Base-by-base conservation (phyloP, 2,797 vertebrate genomes). In the Coilia nasus region DNA sequence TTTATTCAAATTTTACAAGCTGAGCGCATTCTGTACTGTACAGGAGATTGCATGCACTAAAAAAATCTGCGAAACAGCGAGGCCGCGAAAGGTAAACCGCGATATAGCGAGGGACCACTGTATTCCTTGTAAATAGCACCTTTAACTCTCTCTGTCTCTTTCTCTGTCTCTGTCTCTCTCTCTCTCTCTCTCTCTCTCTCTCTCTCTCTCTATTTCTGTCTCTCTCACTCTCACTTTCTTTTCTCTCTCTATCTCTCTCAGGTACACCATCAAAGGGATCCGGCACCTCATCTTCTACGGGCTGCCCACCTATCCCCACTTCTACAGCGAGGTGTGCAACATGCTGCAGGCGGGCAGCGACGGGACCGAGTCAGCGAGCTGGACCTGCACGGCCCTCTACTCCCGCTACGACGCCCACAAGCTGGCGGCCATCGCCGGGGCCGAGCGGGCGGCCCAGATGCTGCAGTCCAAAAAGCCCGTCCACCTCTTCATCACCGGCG, bases 241-340 rank as follows among this genome's bases (percentile, higher is more conserved):
- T 47, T 10, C 46, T 4, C 46, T n/a, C 46, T 47, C 46, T 10
- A 15, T 17, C 6, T 46, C 1, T 47, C 14, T 84, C 54, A 99
- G 98, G 90, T 98, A 98, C 85, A 95, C 92, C 0, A 97, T 99
- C 86, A 98, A 95, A 93, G 98, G 98, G 78, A 97, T 98, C 91
- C 94, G 94, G 88, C 98, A 98, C 93, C 94, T 99, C 83, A 96
- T 99, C 88, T 99, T 98, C 92, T 99, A 99, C 0, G 97, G 96
- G 46, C 92, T 99, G 83, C 98, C 98, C 3, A 97, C 97, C 0
- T 99, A 96, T 89, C 93, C 97, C 0, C 97, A 99, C 92, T 99
- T 98, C 95, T 99, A 99, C 94, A 99, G 96, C 1, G 98, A 99
- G 88, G 91, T 99, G 85, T 99, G 98, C 87, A 98, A 99, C 91